Base-by-base conservation (phyloP, 2,888 invertebrate genomes). In the Ochropacha duplaris region DNA sequence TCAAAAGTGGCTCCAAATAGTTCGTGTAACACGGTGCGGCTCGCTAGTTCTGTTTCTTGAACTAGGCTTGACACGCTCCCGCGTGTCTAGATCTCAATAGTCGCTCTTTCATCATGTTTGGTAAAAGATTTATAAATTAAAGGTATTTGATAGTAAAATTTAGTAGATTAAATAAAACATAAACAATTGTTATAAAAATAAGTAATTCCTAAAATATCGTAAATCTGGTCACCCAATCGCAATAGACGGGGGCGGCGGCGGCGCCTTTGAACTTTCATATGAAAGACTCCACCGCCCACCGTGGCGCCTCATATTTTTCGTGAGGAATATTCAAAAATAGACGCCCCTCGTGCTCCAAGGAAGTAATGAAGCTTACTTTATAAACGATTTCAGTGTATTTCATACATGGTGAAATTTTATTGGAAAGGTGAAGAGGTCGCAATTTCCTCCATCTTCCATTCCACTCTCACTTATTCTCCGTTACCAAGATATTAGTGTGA, bases 321-420 rank as follows among this genome's bases (percentile, higher is more conserved):
- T 75, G 67, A 69, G 64, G 76, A 83, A 84, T 84, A 83, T 84
- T 84, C 80, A 81, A 83, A 84, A 85, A 84, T 82, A 79, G 77
- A 81, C 76, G 69, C 66, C 64, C 74, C 68, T 62, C 67, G 61
- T 72, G 58, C 65, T 62, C 67, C 74, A 65, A 81, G 84, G 81
- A 88, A 83, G 84, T 86, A 87, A 88, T 85, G 86, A 86, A 83
- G 85, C 87, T 85, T 82, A 84, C 84, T 82, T 83, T 79, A 83
- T 87, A 86, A 87, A 83, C 79, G 86, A 82, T 86, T 87, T 73
- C 80, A 80, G 72, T 74, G 78, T 83, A 83, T 85, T 87, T 84
- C 81, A 82, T 83, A 84, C 79, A 79, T 79, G 75, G 77, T 64
- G 65, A 70, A 78, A 77, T 84, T 85, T 86, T 85, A 87, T 87